Evolutionary conservation across 2,113 vertebrate species (phyloP), one percentile per base, ranked within the genome.

Genomic region (Syrrhaptes paradoxus): DNA sequence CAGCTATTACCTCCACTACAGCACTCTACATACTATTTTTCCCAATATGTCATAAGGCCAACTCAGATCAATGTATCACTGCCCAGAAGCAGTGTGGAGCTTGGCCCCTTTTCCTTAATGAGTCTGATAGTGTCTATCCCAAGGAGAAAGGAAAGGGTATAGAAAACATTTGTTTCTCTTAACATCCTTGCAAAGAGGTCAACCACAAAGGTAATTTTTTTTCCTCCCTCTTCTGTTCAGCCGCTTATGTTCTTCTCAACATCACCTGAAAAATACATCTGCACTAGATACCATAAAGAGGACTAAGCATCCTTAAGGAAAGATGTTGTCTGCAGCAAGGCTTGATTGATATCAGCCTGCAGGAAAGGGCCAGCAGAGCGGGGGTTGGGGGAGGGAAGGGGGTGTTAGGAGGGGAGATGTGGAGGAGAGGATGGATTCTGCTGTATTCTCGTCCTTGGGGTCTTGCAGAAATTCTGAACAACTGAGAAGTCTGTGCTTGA

Each of bases 121-220:
- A 89, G 57, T 67, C 86, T 78, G 38, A 57, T 68, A 83, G 85
- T 34, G 21, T 58, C 75, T 85, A 49, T 92, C 71, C 57, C 83
- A 93, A 93, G 79, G 94, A 95, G 73, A 95, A 90, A 54, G 66
- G 76, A 85, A 93, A 95, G 73, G 85, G 45, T 93, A 78, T 0
- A 18, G 68, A 63, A 90, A 95, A 79, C 65, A 75, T 89, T 84
- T 85, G 17, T 74, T 95, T 87, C 57, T 81, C 63, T 81, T 65
- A 59, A 74, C 74, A 95, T 67, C 63, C 68, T 92, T 51, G 55
- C 32, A 52, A 72, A 91, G 54, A 88, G 74, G 78, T 87, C 88
- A 75, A 25, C 21, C 72, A 21, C 65, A 84, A 77, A 62, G n/a
- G 65, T 19, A 20, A 71, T 43, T 31, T 66, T 62, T 34, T 86